Conservation (phyloP, 53 echinoderm and acorn worm species). For the Pentamera pediparva region DNA sequence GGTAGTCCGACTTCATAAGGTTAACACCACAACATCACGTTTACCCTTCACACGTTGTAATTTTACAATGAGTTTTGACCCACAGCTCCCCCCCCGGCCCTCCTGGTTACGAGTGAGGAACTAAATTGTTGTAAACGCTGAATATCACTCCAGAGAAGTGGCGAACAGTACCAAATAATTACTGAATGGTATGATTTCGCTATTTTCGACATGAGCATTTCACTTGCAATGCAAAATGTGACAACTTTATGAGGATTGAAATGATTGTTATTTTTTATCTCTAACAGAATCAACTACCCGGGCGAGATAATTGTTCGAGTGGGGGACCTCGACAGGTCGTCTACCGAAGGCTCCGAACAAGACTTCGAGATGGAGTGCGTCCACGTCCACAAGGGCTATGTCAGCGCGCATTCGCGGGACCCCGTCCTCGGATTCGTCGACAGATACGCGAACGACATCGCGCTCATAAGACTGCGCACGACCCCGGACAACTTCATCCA, state of each 20-base stretch:
- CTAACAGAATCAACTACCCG: constrained; percentile 41
- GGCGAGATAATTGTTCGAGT: constrained; percentile 52
- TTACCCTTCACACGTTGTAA: too few species aligned
- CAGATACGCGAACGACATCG: constrained; percentile 72
- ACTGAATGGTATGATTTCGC: too few species aligned
- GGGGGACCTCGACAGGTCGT: constrained; percentile 60
- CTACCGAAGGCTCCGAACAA: constrained; percentile 56
- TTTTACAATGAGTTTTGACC: too few species aligned
- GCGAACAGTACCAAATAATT: too few species aligned
- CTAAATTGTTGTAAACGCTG: too few species aligned
- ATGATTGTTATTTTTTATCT: background rate
- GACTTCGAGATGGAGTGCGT: constrained; percentile 70
- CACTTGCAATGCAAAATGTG: background rate
- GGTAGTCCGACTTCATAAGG: too few species aligned
- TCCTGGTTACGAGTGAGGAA: too few species aligned
- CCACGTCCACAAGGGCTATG: constrained; percentile 56
- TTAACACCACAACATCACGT: too few species aligned
- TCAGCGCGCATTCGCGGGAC: constrained; percentile 1
- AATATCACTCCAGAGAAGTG: too few species aligned
- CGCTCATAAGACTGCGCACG: constrained; percentile 71
- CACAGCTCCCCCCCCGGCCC: too few species aligned
- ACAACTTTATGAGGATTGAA: background rate
- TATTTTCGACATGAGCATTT: too few species aligned
- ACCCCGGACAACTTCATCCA: constrained; percentile 29
- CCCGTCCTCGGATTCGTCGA: constrained; percentile 3